Evolutionary conservation across 2,113 vertebrate genomes (phyloP), one percentile per base, ranked within the genome.

Genomic region (Columba janthina): DNA sequence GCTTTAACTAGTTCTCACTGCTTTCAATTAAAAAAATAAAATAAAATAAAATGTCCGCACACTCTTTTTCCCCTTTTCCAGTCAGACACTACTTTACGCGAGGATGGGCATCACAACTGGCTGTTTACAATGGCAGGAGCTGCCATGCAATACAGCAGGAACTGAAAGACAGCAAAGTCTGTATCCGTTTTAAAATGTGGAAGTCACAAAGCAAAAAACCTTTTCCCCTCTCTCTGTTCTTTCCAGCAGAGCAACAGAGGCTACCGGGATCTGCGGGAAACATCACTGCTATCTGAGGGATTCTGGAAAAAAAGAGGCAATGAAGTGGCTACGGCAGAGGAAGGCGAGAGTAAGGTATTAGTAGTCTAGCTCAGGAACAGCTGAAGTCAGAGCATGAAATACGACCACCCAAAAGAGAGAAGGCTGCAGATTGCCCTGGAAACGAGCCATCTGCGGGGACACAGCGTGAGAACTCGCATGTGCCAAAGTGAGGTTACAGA

Each of bases 101-200:
- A 75, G 19, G 38, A 56, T 3, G 12, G 24, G 53, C 24, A 32
- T 11, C n/a, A 32, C 21, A 56, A 54, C n/a, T 7, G 21, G n/a
- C 42, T 78, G 28, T 20, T 9, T 34, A 54, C 5, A 53, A 11
- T 1, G 5, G 10, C 5, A n/a, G 28, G 53, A 65, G 10, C 57
- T 66, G 69, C 34, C 57, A 12, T 0, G 17, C n/a, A 66, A 11
- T 0, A 26, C 0, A 66, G 60, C 56, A 72, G 42, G 22, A 67
- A 54, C 32, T 14, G 11, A 46, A 58, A 72, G 6, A 14, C 25
- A 38, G 70, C 4, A 6, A 84, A 38, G 13, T 18, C 28, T 26
- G 6, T 26, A 2, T 10, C 31, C 69, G 26, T 5, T 74, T 54
- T 66, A 34, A 34, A 10, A 79, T 1, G 0, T 3, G 29, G 13